phyloP scores from a whole-genome alignment of 2,888 invertebrate species.

The Periphyllus acericola region DNA sequence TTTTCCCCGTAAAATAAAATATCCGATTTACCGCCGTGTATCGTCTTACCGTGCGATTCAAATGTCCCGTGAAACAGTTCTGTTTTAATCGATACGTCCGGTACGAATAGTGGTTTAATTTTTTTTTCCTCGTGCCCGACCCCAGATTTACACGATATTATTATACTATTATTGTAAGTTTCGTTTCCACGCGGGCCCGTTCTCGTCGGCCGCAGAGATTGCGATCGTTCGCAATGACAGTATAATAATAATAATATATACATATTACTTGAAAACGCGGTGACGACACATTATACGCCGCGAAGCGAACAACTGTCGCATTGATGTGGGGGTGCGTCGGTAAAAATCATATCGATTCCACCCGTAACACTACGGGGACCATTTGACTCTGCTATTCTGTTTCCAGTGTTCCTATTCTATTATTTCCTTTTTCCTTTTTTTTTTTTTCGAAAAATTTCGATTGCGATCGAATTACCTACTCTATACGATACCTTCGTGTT shows the following conservation, averaged over 20 bases:
- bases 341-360: constrained; percentile 46
- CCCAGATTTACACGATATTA: constrained; percentile 26
- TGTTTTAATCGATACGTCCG: constrained; percentile 62
- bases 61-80: constrained; percentile 52
- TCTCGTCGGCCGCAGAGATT: constrained; percentile 22
- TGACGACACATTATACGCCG: constrained; percentile 2
- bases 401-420: neutral
- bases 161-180: neutral
- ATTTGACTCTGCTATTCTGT: constrained; percentile 33
- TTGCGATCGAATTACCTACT: constrained; percentile 11
- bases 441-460: neutral
- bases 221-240: constrained; percentile 16
- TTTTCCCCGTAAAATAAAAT: constrained; percentile 47
- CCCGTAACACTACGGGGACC: neutral
- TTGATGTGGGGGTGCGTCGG: constrained; percentile 18
- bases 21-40: constrained; percentile 56
- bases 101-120: constrained; percentile 36
- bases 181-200: neutral
- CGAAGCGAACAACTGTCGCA: constrained; percentile 19
- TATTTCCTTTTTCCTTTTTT: neutral
- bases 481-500: neutral
- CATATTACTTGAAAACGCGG: neutral
- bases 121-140: neutral
- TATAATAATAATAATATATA: neutral
- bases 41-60: constrained; percentile 46